Evolutionary conservation across 2,888 invertebrate genomes (phyloP).

Genomic region (Pheosia tremula): DNA sequence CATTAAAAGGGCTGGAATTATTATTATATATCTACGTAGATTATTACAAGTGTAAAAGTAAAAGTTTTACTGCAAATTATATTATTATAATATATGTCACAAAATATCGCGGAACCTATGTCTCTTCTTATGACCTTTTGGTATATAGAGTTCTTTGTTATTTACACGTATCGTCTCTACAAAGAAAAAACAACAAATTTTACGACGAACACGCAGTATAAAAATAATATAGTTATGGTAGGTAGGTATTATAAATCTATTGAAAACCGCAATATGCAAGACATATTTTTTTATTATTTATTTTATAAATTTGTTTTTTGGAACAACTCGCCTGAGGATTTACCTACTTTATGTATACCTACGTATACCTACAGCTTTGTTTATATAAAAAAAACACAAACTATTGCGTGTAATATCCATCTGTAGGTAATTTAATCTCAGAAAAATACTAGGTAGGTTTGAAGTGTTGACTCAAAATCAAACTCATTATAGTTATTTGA

Average conservation of each 20-base stretch:
- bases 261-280: neutral
- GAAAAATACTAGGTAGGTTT: no score
- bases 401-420: neutral
- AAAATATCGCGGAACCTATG: neutral
- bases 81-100: no score
- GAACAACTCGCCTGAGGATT: no score
- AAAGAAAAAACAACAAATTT: neutral
- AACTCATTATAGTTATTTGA: conserved; percentile 14
- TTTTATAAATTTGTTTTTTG: neutral
- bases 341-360: no score
- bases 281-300: neutral
- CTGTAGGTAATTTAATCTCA: no score
- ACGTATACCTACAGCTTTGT: no score
- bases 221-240: neutral
- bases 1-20: no score
- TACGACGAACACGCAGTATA: neutral
- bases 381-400: neutral
- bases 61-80: no score
- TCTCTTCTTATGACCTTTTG: neutral
- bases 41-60: no score
- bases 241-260: neutral
- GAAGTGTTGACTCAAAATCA: neutral
- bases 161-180: no score
- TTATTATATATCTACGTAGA: neutral
- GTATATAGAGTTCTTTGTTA: neutral